phyloP scores from a whole-genome alignment of 2,113 vertebrate genomes.

The Phodopus roborovskii region DNA sequence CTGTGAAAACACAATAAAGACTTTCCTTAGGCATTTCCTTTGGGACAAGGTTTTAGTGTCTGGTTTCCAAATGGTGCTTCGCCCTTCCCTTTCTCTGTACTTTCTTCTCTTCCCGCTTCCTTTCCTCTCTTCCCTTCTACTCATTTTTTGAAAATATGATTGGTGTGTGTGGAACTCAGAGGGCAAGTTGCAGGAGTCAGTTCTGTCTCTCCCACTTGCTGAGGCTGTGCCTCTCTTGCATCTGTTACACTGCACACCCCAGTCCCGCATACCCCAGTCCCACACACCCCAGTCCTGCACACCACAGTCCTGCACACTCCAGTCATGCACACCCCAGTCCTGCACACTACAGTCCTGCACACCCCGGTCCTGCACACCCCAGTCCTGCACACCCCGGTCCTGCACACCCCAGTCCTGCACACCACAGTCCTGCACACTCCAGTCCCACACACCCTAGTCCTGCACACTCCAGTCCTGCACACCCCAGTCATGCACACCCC shows the following conservation, averaged over 20 bases:
- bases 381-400: not conserved
- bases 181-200: not conserved
- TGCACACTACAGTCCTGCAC: no score
- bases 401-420: no score
- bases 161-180: not conserved
- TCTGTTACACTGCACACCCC: not conserved
- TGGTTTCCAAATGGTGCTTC: not conserved
- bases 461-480: no score
- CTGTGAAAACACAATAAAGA: not conserved
- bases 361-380: no score
- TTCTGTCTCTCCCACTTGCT: not conserved
- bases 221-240: not conserved
- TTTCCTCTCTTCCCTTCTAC: not conserved
- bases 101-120: not conserved
- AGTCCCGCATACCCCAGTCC: no score
- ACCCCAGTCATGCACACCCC: no score
- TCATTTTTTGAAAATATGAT: not conserved
- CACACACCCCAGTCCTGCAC: no score
- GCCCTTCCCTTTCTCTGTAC: not conserved
- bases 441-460: no score
- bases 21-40: slow-evolving; percentile 1
- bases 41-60: not conserved
- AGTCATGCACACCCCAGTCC: no score
- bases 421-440: no score
- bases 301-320: no score